Evolutionary conservation across 1,140 invertebrate species (phyloP).

Genomic region (Stenopsyche tienmushanensis): DNA sequence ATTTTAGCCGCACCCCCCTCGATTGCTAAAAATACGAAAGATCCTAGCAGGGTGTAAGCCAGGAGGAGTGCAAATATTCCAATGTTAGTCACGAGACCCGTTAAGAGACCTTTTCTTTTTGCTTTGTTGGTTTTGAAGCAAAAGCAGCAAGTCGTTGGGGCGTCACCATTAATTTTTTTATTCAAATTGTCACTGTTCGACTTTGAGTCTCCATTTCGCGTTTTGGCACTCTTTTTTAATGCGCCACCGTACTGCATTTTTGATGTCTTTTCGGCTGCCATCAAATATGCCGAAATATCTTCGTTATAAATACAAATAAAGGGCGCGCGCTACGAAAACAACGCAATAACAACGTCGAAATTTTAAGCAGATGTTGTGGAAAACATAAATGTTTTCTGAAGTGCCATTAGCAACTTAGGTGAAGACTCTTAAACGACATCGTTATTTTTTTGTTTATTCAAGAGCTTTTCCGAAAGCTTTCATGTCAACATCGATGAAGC

Average conservation of each 20-base stretch:
- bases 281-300: not conserved
- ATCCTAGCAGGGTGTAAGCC: conserved; percentile 83
- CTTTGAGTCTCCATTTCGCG: conserved; percentile 28
- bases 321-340: too few species aligned
- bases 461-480: too few species aligned
- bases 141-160: conserved; percentile 58
- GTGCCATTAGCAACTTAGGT: not conserved
- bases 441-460: too few species aligned
- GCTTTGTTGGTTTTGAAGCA: conserved; percentile 67
- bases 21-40: conserved; percentile 89
- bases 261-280: not conserved
- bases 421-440: too few species aligned
- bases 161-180: conserved; percentile 28
- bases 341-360: too few species aligned
- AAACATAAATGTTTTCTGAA: not conserved
- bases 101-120: conserved; percentile 64
- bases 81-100: conserved; percentile 80
- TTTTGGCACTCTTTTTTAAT: conserved; percentile 28
- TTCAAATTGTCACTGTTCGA: conserved; percentile 27
- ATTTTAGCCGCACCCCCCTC: conserved; percentile 72
- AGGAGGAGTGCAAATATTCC: conserved; percentile 85
- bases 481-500: too few species aligned
- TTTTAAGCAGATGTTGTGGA: not conserved
- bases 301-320: too few species aligned
- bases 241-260: conserved; percentile 36